Conservation (phyloP, 2,888 invertebrate genomes). For the Cacoxenus indagator region DNA sequence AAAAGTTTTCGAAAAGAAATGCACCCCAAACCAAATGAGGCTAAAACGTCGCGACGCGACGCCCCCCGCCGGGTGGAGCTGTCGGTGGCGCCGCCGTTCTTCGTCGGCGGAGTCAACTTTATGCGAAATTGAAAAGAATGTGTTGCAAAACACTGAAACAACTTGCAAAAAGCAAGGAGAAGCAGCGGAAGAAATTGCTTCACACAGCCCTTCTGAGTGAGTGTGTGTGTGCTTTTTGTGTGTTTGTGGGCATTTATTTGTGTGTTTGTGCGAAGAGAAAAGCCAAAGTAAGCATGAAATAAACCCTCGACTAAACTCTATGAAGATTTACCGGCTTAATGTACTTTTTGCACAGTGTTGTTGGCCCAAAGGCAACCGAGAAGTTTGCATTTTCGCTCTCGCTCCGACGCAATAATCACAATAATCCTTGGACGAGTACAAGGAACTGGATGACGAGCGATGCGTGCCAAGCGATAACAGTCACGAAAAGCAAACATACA, state of each 20-base stretch:
- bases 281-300: conserved; percentile 59
- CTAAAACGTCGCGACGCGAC: not conserved
- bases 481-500: conserved; percentile 9
- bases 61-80: not conserved
- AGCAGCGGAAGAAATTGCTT: not conserved
- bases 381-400: not conserved
- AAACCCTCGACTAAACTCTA: conserved; percentile 57
- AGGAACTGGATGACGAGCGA: no score
- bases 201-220: not conserved
- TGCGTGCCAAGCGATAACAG: conserved; percentile 19
- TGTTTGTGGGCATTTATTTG: conserved; percentile 32
- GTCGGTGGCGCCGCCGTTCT: not conserved
- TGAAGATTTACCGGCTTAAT: conserved; percentile 64
- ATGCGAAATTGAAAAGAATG: conserved; percentile 62
- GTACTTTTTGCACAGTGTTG: conserved; percentile 39
- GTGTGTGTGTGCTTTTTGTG: conserved; percentile 23
- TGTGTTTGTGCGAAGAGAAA: conserved; percentile 46
- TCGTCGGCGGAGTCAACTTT: conserved; percentile 29
- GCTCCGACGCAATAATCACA: not conserved
- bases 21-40: conserved; percentile 42
- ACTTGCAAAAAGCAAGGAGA: not conserved
- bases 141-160: conserved; percentile 47
- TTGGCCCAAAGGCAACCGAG: not conserved
- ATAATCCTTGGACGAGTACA: conserved; percentile 12
- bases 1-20: conserved; percentile 64